Conservation (phyloP, 2,888 invertebrate species). For the Drosophila vallismaia region DNA sequence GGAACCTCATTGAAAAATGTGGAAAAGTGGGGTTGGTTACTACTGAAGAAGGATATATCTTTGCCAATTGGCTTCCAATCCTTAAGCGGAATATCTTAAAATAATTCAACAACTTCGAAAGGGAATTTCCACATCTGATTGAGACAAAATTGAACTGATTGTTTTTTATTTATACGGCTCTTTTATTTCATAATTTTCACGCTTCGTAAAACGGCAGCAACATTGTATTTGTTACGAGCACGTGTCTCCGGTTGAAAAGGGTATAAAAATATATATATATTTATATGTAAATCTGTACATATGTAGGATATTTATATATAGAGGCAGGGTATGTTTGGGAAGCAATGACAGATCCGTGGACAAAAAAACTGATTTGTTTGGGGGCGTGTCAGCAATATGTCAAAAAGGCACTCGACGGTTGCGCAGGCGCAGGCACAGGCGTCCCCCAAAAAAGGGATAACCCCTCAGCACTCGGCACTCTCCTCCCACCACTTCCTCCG, state of each 20-base stretch:
- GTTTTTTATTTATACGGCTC: conserved; percentile 8
- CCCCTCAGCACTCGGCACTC: conserved; percentile 2
- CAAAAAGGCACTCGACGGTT: conserved; percentile 68
- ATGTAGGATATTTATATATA: neutral
- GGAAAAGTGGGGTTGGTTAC: neutral
- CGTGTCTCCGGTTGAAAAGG: conserved; percentile 34
- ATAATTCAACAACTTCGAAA: neutral
- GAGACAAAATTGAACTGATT: neutral
- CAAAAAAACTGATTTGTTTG: conserved; percentile 63
- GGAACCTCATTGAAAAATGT: neutral
- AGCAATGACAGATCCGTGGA: conserved; percentile 32
- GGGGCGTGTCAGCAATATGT: conserved; percentile 76
- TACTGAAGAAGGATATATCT: neutral
- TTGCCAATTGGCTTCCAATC: neutral
- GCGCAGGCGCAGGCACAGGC: conserved; percentile 64
- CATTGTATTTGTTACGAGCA: conserved; percentile 59
- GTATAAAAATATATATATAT: neutral
- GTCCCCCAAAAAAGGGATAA: conserved; percentile 27
- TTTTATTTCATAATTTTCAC: conserved; percentile 64
- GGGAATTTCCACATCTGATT: neutral
- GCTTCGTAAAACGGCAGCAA: conserved; percentile 67
- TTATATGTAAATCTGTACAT: neutral
- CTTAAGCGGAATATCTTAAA: neutral
- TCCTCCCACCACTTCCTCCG: neutral
- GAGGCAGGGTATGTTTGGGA: conserved; percentile 1